Conservation (phyloP, 1,140 invertebrate species). For the Trinorchestia longiramus region DNA sequence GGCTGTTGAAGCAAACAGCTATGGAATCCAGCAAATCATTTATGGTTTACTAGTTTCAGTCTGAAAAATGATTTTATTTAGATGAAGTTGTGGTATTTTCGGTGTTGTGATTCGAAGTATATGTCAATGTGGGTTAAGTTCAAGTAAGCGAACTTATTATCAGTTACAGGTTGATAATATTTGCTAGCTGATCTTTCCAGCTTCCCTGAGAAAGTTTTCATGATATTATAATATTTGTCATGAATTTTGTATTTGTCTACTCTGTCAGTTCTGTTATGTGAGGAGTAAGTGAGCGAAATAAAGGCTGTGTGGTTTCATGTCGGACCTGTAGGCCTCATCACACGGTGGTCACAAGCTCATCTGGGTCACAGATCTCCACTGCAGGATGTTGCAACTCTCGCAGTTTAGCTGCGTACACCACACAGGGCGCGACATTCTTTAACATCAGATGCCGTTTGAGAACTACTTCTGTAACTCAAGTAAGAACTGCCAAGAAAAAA, state of each 20-base stretch:
- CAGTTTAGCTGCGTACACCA: too few species aligned
- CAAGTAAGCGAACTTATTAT: background rate
- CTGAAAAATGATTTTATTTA: background rate
- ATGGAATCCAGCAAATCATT: background rate
- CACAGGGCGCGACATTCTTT: too few species aligned
- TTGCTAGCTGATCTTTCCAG: background rate
- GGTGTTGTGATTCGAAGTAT: background rate
- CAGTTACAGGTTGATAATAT: background rate
- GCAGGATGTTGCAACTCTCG: background rate
- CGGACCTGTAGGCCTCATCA: background rate
- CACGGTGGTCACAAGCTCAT: background rate
- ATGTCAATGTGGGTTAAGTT: background rate
- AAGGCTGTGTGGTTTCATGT: too few species aligned
- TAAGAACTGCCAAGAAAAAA: background rate
- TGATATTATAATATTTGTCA: background rate
- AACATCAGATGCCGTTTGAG: background rate
- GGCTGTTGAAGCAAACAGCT: background rate
- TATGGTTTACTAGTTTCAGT: background rate
- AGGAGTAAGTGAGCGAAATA: background rate
- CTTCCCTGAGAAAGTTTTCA: background rate
- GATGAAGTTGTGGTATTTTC: background rate
- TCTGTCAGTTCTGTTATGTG: background rate
- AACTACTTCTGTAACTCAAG: background rate
- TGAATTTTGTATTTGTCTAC: background rate
- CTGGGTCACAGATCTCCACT: background rate